Percentiles rank a stretch among this genome's conserved stretches.
These are phyloP conservation scores for Lumbricus terrestris DNA, from an alignment of 2,888 invertebrate species.

Conservation along the genomic window DNA sequence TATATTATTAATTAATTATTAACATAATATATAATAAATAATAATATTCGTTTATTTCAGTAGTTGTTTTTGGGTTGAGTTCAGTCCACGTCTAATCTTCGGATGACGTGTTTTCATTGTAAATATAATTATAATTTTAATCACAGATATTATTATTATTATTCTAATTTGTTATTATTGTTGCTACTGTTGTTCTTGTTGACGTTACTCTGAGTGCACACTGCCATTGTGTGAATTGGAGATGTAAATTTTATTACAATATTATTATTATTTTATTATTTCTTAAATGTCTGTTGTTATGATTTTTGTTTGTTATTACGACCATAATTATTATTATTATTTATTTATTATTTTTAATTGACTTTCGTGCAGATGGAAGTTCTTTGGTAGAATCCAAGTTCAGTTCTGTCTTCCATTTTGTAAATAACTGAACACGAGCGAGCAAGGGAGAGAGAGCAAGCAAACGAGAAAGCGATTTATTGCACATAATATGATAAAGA, in stretches of 20 bases:
- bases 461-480: neutral
- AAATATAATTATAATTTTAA: neutral
- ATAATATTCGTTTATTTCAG: too few species aligned
- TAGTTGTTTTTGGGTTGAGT: neutral
- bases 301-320: too few species aligned
- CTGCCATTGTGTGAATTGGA: too few species aligned
- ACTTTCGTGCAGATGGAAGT: neutral
- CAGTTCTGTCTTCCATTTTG: constrained; percentile 6
- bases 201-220: too few species aligned
- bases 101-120: neutral
- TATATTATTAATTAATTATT: too few species aligned
- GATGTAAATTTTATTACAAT: too few species aligned
- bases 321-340: neutral
- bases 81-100: neutral
- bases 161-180: neutral
- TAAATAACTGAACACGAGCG: neutral
- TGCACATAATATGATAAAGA: neutral
- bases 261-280: too few species aligned
- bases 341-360: neutral
- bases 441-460: neutral
- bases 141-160: neutral
- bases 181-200: too few species aligned
- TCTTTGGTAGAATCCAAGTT: neutral
- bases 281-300: too few species aligned
- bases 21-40: too few species aligned